Evolutionary conservation across 2,113 vertebrate species (phyloP), one percentile per base, ranked within the genome.

Genomic region (Paraplagusia blochii): DNA sequence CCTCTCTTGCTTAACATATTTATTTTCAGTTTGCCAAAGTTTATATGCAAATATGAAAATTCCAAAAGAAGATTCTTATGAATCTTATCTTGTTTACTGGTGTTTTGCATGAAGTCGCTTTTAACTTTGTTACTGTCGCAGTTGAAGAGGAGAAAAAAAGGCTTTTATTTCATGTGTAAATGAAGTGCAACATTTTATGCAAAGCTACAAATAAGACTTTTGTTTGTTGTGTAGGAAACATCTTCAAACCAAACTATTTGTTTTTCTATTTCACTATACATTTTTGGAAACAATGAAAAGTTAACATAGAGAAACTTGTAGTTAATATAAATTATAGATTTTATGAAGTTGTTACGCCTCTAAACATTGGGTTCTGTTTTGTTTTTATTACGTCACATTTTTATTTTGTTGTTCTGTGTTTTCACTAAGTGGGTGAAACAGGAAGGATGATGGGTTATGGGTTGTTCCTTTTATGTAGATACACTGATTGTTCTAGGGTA

Each of bases 1-100:
- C 40, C 50, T 4, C 53, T 61, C 18, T 1, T 63, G 13, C 44
- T 61, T 70, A 29, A 29, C 22, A 29, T 29, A 80, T 87, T 87
- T 84, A 79, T 79, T 81, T 68, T 63, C 3, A 13, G 47, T 79
- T 76, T 71, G 60, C 76, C 84, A 87, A 87, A 84, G 75, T 75
- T 57, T 17, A 16, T 4, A 17, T 17, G 36, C 46, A 53, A 44
- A 66, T 65, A 73, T 56, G 42, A 11, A n/a, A 57, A 35, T 54
- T 58, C 62, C 7, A 50, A 40, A 50, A 29, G 44, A 72, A 59
- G 45, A 45, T 29, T 44, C 14, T 17, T 34, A 11, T 29, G 53
- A 34, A 9, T 16, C 42, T 64, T 39, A 46, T 55, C 22, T 17
- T 12, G 52, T 79, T 65, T 62, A 13, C 46, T 59, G 56, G n/a